Evolutionary conservation across 2,113 vertebrate genomes (phyloP).

Genomic region (Paramormyrops kingsleyae): DNA sequence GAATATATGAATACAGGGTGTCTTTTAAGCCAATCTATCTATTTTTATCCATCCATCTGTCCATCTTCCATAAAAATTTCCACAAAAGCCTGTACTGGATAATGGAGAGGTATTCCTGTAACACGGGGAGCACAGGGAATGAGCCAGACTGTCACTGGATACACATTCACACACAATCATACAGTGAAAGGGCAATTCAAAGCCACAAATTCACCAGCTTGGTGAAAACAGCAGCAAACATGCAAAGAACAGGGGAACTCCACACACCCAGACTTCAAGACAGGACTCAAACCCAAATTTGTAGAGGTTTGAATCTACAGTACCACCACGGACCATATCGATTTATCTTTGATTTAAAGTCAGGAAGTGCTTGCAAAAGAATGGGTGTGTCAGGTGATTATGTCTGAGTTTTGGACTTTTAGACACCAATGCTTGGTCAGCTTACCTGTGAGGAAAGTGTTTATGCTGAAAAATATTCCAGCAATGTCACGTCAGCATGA

Average conservation of each 20-base stretch:
- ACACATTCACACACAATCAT: neutral
- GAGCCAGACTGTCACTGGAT: neutral
- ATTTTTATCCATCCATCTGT: neutral
- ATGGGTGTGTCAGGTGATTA: neutral
- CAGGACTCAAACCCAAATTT: neutral
- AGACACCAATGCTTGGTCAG: slow-evolving; percentile 31
- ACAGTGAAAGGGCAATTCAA: neutral
- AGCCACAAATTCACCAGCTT: neutral
- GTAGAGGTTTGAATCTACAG: neutral
- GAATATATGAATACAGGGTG: neutral
- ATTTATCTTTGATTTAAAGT: neutral
- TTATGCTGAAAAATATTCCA: slow-evolving; percentile 45
- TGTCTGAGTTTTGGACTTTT: slow-evolving; percentile 26
- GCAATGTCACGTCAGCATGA: slow-evolving; percentile 48
- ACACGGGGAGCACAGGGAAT: neutral
- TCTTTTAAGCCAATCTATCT: neutral
- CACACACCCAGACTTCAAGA: neutral
- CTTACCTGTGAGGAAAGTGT: slow-evolving; percentile 39
- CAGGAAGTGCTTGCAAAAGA: neutral
- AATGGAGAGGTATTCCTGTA: neutral
- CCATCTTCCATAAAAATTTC: neutral
- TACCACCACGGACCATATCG: neutral
- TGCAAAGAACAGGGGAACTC: neutral
- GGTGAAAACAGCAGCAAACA: neutral
- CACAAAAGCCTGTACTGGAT: neutral